A percentile compares a stretch with the other conserved stretches of the same genome.
These are phyloP conservation scores for Neodon shergylaensis DNA, from an alignment of 2,113 vertebrate genomes.

Conservation along the genomic window DNA sequence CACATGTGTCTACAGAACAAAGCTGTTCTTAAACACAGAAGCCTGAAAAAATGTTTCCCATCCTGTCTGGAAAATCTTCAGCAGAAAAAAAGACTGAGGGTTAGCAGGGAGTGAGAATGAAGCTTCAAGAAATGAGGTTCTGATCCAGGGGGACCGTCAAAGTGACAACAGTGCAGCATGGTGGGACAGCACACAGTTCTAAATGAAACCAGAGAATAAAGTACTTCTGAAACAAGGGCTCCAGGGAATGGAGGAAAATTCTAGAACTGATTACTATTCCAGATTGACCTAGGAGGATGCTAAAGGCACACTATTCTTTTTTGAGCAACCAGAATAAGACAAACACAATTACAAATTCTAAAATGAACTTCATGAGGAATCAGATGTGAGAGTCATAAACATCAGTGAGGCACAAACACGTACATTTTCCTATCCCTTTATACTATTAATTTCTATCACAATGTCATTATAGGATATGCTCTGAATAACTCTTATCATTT, in stretches of 20 bases:
- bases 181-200: not conserved
- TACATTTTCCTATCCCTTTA: not conserved
- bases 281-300: not conserved
- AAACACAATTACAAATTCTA: constrained; percentile 30
- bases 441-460: not conserved
- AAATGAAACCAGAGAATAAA: not conserved
- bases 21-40: not conserved
- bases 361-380: not conserved
- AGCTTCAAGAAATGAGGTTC: not conserved
- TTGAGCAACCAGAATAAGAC: not conserved
- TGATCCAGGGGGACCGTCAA: not conserved
- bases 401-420: not conserved
- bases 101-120: too few species aligned
- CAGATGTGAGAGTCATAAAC: not conserved
- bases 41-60: not conserved
- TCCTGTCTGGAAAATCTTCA: not conserved
- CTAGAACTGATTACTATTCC: not conserved
- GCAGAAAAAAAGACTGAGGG: not conserved
- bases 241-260: not conserved
- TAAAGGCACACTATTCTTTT: not conserved
- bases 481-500: not conserved
- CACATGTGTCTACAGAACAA: not conserved
- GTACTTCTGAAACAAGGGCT: not conserved
- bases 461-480: not conserved
- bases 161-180: not conserved